Conservation (phyloP, 2,797 vertebrate genomes). For the Pseudomugil tenellus region DNA sequence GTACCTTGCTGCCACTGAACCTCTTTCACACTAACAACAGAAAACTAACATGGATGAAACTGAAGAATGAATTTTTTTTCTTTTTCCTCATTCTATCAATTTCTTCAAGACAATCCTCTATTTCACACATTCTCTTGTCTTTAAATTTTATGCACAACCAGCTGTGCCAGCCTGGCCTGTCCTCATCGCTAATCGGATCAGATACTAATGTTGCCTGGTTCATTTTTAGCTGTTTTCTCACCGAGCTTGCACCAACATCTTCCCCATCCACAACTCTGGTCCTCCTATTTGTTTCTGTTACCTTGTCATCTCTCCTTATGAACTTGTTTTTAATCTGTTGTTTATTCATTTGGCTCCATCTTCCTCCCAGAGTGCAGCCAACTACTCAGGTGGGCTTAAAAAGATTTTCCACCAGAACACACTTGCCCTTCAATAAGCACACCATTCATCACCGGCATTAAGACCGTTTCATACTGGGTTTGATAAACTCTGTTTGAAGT, state of each 20-base stretch:
- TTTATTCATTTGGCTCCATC: background rate
- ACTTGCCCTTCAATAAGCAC: conserved; percentile 2
- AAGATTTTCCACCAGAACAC: conserved; percentile 11
- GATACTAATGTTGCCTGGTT: conserved; percentile 37
- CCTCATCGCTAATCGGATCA: conserved; percentile 28
- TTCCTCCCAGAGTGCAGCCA: background rate
- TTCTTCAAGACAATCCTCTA: background rate
- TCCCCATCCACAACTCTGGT: conserved; percentile 27
- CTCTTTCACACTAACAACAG: background rate
- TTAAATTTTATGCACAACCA: conserved; percentile 5
- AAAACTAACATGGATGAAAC: conserved; percentile 11
- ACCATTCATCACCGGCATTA: background rate
- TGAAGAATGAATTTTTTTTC: conserved; percentile 8
- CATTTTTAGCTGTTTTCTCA: conserved; percentile 49
- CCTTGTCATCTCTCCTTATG: background rate
- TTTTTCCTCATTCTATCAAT: conserved; percentile 23
- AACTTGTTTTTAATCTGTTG: background rate
- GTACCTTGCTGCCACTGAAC: conserved; percentile 2
- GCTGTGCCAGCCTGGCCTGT: conserved; percentile 13
- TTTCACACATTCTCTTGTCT: background rate
- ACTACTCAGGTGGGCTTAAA: conserved; percentile 10
- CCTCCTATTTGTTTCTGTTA: background rate
- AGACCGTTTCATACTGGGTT: conserved; percentile 20
- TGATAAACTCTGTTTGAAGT: conserved; percentile 41
- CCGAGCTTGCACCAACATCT: conserved; percentile 67